Percentiles rank a stretch among this genome's conserved stretches.
Evolutionary conservation across 2,797 vertebrate species (phyloP).

Genomic region (Rhinella marina): DNA sequence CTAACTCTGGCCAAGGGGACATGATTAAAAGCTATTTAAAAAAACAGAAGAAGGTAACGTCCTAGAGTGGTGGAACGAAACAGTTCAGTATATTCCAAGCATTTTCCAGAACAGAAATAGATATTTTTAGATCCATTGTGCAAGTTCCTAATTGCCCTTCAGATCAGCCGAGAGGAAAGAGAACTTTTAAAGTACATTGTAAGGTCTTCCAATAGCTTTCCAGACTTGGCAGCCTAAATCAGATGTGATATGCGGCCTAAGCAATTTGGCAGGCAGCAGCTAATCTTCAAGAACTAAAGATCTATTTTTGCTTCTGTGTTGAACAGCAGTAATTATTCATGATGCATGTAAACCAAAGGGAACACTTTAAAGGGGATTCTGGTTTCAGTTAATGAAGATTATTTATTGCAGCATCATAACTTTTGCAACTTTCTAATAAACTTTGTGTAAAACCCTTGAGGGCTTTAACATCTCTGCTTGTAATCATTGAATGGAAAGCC

Average conservation of each 20-base stretch:
- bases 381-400: not conserved
- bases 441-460: not conserved
- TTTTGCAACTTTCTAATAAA: not conserved
- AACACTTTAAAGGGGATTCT: constrained; percentile 27
- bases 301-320: constrained; percentile 61
- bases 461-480: too few species aligned
- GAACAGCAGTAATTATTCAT: constrained; percentile 52
- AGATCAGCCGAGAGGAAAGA: constrained; percentile 22
- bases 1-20: not conserved
- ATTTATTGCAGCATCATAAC: not conserved
- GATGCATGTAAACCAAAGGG: constrained; percentile 42
- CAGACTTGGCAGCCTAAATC: constrained; percentile 42
- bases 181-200: constrained; percentile 19
- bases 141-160: constrained; percentile 3
- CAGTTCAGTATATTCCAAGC: not conserved
- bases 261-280: constrained; percentile 44
- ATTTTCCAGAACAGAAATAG: not conserved
- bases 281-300: constrained; percentile 33
- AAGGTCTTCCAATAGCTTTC: constrained; percentile 4
- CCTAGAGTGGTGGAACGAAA: not conserved
- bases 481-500: too few species aligned
- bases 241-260: constrained; percentile 37
- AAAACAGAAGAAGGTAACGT: not conserved
- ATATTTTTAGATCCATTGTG: constrained; percentile 25
- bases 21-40: not conserved